Evolutionary conservation across 1,140 invertebrate species (phyloP), one percentile per base, ranked within the genome.

Genomic region (Brachionus calyciflorus): DNA sequence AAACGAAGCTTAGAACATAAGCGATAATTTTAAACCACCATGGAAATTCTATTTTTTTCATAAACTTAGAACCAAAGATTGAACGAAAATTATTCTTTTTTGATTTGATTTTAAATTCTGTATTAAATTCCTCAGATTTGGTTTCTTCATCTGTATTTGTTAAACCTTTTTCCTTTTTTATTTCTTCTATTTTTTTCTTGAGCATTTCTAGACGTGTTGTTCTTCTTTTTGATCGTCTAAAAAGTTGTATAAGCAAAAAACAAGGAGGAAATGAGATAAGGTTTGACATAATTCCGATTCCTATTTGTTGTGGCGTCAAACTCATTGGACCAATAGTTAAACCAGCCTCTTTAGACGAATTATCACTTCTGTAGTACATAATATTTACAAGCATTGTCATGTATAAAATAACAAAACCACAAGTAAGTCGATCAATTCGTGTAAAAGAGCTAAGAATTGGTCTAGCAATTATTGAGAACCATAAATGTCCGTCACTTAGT

Each of bases 21-120:
- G 83, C 87, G 41, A 89, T 80, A 73, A 85, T 83, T 12, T 80
- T 78, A 79, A 83, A 87, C 81, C 83, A 87, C 86, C 85, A 87
- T 1, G 88, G 87, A 26, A 88, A 81, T 17, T 81, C 68, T 37
- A 83, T 81, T 41, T 44, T 46, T 30, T 76, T n/a, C n/a, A n/a
- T n/a, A n/a, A n/a, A n/a, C n/a, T n/a, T n/a, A n/a, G n/a, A n/a
- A n/a, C n/a, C n/a, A n/a, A n/a, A n/a, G n/a, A n/a, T n/a, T n/a
- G n/a, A n/a, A n/a, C n/a, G n/a, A n/a, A n/a, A n/a, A n/a, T 76
- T 76, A 28, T 76, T 76, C 12, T 57, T 76, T 44, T 41, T 57
- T 17, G n/a, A 0, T 21, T 55, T 57, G 19, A 57, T 19, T 33
- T 55, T 17, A 14, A 12, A 1, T 10, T 3, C 57, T 63, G 19